phyloP scores from a whole-genome alignment of 2,888 invertebrate species.

The Eupsilia transversa region DNA sequence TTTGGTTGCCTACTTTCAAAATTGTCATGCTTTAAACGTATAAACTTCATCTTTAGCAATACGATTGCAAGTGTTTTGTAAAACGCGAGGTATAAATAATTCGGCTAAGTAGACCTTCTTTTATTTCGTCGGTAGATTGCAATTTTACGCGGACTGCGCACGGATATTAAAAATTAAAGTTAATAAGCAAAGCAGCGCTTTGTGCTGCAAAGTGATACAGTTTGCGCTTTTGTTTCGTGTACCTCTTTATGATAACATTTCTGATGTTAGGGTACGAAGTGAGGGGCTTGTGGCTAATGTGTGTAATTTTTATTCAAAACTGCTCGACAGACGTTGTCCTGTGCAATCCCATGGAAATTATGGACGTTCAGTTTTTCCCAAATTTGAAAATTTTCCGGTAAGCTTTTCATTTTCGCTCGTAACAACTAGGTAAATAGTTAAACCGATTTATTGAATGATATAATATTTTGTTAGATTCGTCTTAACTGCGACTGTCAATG shows the following conservation, averaged over 20 bases:
- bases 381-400: no score
- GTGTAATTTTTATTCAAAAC: no score
- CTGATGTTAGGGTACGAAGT: constrained; percentile 5
- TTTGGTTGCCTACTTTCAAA: no score
- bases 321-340: no score
- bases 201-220: constrained; percentile 70
- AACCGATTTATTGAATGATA: no score
- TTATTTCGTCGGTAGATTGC: constrained; percentile 83
- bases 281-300: no score
- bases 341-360: no score
- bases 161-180: constrained; percentile 90
- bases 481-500: no score
- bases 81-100: constrained; percentile 62
- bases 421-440: no score
- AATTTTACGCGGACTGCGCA: constrained; percentile 88
- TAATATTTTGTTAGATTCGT: no score
- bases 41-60: constrained; percentile 1
- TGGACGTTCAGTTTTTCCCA: no score
- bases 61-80: constrained; percentile 38
- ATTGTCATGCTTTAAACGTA: background rate
- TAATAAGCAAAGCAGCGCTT: constrained; percentile 85
- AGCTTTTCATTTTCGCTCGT: no score
- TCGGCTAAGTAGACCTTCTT: constrained; percentile 66
- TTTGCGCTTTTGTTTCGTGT: constrained; percentile 65
- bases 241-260: constrained; percentile 50